A percentile compares a stretch with the other conserved stretches of the same genome.
Evolutionary conservation across 2,888 invertebrate genomes (phyloP).

Genomic region (Isotomurus palustris): DNA sequence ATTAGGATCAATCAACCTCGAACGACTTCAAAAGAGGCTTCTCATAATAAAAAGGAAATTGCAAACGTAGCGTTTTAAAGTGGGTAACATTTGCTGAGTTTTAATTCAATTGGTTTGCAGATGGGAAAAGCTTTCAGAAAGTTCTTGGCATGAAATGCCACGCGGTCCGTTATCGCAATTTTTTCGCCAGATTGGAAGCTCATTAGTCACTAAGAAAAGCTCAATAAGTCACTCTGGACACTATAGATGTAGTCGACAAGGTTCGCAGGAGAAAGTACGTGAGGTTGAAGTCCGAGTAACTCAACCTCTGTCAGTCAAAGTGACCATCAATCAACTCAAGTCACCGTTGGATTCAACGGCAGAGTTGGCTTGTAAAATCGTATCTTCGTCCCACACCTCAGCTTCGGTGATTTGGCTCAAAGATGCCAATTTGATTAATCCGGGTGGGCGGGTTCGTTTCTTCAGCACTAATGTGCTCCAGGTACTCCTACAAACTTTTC

Average conservation of each 20-base stretch:
- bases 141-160: slow-evolving; percentile 33
- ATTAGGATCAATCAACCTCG: too few relatives aligned
- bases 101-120: too few relatives aligned
- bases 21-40: too few relatives aligned
- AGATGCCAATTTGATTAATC: slow-evolving; percentile 42
- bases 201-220: slow-evolving; percentile 37
- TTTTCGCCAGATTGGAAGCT: slow-evolving; percentile 37
- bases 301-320: slow-evolving; percentile 34
- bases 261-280: slow-evolving; percentile 23
- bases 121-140: slow-evolving; percentile 43
- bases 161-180: slow-evolving; percentile 26
- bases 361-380: slow-evolving; percentile 35
- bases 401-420: slow-evolving; percentile 69
- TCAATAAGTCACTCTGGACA: slow-evolving; percentile 33
- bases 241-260: slow-evolving; percentile 36
- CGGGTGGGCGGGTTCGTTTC: slow-evolving; percentile 41
- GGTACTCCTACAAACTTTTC: slow-evolving; percentile 17
- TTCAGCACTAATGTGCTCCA: slow-evolving; percentile 41
- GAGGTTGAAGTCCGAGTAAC: slow-evolving; percentile 42
- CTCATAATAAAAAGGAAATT: too few relatives aligned
- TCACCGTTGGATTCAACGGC: slow-evolving; percentile 38
- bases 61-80: too few relatives aligned
- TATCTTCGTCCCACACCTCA: slow-evolving; percentile 30
- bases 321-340: slow-evolving; percentile 40
- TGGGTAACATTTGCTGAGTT: too few relatives aligned